Conservation (phyloP, 2,113 vertebrate species). For the Poecilia latipinna region DNA sequence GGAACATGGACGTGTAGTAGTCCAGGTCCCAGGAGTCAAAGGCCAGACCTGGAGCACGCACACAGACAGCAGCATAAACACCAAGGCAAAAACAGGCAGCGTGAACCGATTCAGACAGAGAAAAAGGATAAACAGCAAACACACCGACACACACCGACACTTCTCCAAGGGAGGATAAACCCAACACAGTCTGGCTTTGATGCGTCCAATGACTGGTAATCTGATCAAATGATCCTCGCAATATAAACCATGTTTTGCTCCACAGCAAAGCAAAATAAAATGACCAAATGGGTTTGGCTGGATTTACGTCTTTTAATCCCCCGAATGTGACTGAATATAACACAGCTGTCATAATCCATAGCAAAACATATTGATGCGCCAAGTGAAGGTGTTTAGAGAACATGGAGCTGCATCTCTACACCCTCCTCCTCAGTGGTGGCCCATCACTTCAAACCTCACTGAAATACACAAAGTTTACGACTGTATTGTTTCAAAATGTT, state of each 20-base stretch:
- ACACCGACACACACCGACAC: neutral
- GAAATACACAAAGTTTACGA: no score
- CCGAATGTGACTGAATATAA: neutral
- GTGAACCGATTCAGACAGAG: neutral
- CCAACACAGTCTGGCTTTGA: neutral
- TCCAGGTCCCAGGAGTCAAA: slow-evolving; percentile 92
- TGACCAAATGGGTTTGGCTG: no score
- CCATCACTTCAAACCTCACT: no score
- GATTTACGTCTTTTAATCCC: no score
- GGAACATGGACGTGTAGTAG: slow-evolving; percentile 88
- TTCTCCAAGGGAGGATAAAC: neutral
- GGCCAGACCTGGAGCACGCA: slow-evolving; percentile 81
- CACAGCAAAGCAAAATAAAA: no score
- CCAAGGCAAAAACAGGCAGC: neutral
- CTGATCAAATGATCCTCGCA: neutral
- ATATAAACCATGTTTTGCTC: no score
- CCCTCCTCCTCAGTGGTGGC: no score
- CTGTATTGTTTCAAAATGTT: no score
- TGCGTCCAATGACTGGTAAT: neutral
- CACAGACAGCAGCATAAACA: neutral
- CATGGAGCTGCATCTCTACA: no score
- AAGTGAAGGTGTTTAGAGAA: no score
- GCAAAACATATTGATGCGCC: neutral
- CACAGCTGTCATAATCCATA: neutral
- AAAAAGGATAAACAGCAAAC: neutral